These are phyloP conservation scores for Peromyscus aztecus DNA, from an alignment of 2,797 vertebrate species.

Conservation along the genomic window DNA sequence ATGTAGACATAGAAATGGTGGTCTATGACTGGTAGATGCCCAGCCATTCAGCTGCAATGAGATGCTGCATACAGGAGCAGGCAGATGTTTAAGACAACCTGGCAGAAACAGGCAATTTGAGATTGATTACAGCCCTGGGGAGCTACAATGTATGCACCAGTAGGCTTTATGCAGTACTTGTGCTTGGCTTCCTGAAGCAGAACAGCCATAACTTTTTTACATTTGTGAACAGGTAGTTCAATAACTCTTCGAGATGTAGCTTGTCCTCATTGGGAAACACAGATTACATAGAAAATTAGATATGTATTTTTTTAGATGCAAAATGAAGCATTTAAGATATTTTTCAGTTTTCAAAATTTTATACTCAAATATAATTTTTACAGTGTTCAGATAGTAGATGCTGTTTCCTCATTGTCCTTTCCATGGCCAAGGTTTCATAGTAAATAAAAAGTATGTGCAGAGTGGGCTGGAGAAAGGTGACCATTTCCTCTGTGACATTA, in stretches of 20 bases:
- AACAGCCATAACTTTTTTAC: conserved; percentile 59
- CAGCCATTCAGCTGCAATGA: not conserved
- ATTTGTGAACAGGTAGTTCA: conserved; percentile 30
- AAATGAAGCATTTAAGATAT: conserved; percentile 23
- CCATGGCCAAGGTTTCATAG: not conserved
- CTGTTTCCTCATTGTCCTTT: not conserved
- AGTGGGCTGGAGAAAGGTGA: not conserved
- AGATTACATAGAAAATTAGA: conserved; percentile 1
- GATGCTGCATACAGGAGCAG: not conserved
- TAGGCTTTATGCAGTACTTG: conserved; percentile 74
- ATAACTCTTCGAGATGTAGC: conserved; percentile 46
- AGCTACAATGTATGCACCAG: conserved; percentile 67
- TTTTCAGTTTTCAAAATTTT: not conserved
- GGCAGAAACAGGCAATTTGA: conserved; percentile 73
- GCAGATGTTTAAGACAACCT: conserved; percentile 38
- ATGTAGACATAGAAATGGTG: not conserved
- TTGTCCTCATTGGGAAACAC: conserved; percentile 51
- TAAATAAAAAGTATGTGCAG: not conserved
- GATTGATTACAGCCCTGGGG: conserved; percentile 77
- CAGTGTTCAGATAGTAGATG: not conserved
- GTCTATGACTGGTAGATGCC: not conserved
- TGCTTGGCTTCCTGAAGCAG: conserved; percentile 60
- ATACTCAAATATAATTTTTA: not conserved
- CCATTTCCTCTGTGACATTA: conserved; percentile 56
- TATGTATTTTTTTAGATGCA: not conserved